Evolutionary conservation across 2,888 invertebrate genomes (phyloP).

Genomic region (Stenurella melanura): DNA sequence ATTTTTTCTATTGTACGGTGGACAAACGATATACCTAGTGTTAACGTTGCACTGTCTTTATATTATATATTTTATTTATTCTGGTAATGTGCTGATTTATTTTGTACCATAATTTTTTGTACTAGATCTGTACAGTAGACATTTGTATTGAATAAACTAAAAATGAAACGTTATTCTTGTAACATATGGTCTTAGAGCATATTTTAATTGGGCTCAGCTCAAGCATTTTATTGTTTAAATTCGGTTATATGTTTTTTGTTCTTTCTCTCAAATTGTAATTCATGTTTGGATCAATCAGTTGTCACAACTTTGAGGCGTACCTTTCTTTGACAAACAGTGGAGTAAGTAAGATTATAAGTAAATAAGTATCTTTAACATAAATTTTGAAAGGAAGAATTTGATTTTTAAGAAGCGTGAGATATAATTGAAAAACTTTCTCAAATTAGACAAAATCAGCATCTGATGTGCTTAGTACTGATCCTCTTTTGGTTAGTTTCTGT

Average conservation of each 20-base stretch:
- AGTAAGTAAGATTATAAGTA: slow-evolving; percentile 51
- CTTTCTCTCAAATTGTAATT: slow-evolving; percentile 54
- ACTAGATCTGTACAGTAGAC: slow-evolving; percentile 63
- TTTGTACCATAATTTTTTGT: slow-evolving; percentile 62
- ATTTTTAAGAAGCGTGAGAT: too few species aligned
- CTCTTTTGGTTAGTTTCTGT: too few species aligned
- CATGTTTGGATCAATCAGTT: slow-evolving; percentile 42
- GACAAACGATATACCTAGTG: slow-evolving; percentile 57
- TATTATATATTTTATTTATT: slow-evolving; percentile 57
- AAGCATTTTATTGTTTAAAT: slow-evolving; percentile 66
- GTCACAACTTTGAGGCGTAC: slow-evolving; percentile 52
- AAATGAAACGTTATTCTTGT: slow-evolving; percentile 67
- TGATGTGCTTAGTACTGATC: too few species aligned
- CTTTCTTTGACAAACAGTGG: slow-evolving; percentile 66
- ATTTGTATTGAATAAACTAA: slow-evolving; percentile 60
- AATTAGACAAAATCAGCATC: too few species aligned
- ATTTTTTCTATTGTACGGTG: slow-evolving; percentile 53
- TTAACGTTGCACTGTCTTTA: slow-evolving; percentile 53
- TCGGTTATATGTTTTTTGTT: slow-evolving; percentile 53
- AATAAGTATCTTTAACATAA: slow-evolving; percentile 51
- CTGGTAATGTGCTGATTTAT: slow-evolving; percentile 56
- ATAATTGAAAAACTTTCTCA: too few species aligned
- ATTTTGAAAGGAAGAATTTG: too few species aligned
- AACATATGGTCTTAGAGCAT: slow-evolving; percentile 71
- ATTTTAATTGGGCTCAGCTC: slow-evolving; percentile 63